These are phyloP conservation scores for Halichoerus grypus DNA, from an alignment of 2,113 vertebrate genomes.

Conservation along the genomic window DNA sequence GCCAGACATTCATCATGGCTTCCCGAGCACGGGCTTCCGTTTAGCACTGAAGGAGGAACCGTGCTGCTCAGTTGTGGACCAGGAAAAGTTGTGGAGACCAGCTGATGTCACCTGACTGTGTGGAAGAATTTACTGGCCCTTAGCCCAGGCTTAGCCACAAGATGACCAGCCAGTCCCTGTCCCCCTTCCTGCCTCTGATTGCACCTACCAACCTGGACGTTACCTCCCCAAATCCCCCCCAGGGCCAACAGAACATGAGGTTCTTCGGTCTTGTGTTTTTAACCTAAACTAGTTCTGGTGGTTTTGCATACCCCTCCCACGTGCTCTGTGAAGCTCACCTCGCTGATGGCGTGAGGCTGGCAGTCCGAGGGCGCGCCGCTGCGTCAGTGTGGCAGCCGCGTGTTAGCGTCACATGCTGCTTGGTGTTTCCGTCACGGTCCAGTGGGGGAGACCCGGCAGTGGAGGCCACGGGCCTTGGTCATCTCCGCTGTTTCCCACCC, in stretches of 20 bases:
- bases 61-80: background rate
- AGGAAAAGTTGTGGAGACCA: background rate
- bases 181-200: background rate
- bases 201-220: background rate
- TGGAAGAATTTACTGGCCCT: background rate
- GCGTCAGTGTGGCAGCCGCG: background rate
- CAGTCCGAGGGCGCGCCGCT: background rate
- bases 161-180: background rate
- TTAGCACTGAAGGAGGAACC: background rate
- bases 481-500: background rate
- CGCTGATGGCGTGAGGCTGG: background rate
- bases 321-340: background rate
- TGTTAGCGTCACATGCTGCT: background rate
- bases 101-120: background rate
- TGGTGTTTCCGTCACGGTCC: background rate
- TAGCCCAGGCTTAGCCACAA: background rate
- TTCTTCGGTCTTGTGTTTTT: background rate
- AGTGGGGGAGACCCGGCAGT: background rate
- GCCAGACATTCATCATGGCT: rapidly evolving
- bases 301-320: background rate
- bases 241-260: background rate
- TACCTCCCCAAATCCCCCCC: background rate
- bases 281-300: background rate
- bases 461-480: background rate
- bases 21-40: background rate